Conservation (phyloP, 2,888 invertebrate genomes). For the Cetonia aurata region DNA sequence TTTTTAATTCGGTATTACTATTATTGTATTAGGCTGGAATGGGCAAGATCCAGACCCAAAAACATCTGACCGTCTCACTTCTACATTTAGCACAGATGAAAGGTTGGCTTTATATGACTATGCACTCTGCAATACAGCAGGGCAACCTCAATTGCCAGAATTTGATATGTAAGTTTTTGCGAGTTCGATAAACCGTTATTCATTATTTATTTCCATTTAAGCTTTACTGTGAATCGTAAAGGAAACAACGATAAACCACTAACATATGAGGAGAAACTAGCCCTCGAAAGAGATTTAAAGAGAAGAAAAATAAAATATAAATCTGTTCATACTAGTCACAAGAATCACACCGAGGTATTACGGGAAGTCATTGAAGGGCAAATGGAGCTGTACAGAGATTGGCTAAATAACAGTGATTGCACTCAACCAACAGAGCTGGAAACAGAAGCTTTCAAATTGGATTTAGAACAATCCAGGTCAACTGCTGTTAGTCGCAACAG, state of each 20-base stretch:
- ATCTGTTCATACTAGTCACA: conserved; percentile 70
- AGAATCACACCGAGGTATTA: conserved; percentile 72
- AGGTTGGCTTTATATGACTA: conserved; percentile 71
- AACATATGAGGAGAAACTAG: conserved; percentile 67
- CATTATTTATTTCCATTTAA: conserved; percentile 7
- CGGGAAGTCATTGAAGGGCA: conserved; percentile 73
- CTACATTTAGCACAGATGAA: conserved; percentile 70
- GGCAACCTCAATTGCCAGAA: conserved; percentile 60
- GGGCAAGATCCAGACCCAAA: conserved; percentile 63
- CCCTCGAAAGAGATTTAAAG: conserved; percentile 72
- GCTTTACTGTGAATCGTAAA: conserved; percentile 50
- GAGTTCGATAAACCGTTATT: neutral
- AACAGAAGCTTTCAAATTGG: conserved; percentile 3
- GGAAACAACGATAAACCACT: conserved; percentile 61
- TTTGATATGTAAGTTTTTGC: conserved; percentile 62
- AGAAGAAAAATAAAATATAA: conserved; percentile 72
- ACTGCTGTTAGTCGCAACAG: conserved; percentile 30
- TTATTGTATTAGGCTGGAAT: conserved; percentile 61
- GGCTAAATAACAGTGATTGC: conserved; percentile 49
- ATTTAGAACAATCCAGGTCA: conserved; percentile 3
- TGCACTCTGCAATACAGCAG: conserved; percentile 63
- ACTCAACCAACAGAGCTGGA: neutral
- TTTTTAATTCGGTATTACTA: conserved; percentile 41
- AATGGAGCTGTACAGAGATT: conserved; percentile 63
- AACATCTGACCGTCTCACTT: conserved; percentile 63